phyloP scores from a whole-genome alignment of 2,113 vertebrate genomes.

The Pteruthius melanotis region DNA sequence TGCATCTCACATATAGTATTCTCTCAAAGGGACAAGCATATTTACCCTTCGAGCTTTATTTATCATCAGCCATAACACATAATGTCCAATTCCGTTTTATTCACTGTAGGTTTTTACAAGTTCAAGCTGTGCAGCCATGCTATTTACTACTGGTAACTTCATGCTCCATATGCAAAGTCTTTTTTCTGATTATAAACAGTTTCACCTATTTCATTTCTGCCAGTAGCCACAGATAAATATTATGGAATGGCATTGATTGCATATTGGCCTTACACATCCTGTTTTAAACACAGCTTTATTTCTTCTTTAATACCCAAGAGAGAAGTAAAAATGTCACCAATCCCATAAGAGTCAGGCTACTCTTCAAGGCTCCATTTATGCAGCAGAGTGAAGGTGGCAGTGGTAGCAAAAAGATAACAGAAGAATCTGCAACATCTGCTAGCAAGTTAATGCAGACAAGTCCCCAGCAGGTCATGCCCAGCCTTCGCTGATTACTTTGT shows the following conservation, averaged over 20 bases:
- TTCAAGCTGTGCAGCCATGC: background rate
- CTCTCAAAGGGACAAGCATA: background rate
- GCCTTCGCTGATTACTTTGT: background rate
- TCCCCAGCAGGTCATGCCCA: background rate
- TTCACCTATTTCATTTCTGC: background rate
- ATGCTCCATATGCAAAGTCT: background rate
- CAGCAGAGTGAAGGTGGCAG: background rate
- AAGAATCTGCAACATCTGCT: background rate
- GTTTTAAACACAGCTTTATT: background rate
- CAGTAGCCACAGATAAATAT: background rate
- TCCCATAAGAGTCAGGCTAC: background rate
- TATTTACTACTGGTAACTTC: background rate
- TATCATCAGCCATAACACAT: background rate
- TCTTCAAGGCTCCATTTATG: background rate
- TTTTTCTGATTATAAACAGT: background rate
- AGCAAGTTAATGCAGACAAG: background rate
- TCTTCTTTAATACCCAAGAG: background rate
- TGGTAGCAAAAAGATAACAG: background rate
- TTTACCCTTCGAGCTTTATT: slow-evolving; percentile 22
- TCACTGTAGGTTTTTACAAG: slow-evolving; percentile 16
- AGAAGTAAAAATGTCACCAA: background rate
- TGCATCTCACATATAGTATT: background rate
- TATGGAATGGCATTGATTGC: background rate
- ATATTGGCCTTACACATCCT: background rate
- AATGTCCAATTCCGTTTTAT: background rate